These are phyloP conservation scores for Pelobates fuscus DNA, from an alignment of 2,113 vertebrate genomes.

Conservation along the genomic window DNA sequence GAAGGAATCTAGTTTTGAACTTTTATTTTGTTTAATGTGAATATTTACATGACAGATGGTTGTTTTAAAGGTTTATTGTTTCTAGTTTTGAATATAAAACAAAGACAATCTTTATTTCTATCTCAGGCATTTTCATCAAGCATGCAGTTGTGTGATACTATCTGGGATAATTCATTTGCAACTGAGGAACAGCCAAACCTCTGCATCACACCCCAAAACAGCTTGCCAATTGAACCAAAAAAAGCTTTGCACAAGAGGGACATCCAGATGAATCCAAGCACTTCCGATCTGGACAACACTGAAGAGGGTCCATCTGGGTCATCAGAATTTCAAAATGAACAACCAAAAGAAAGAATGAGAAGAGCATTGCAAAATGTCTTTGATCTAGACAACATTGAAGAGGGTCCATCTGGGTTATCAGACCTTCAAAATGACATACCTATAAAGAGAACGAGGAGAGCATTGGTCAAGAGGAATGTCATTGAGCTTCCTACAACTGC, in stretches of 20 bases:
- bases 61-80: too few relatives aligned
- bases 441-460: conserved; percentile 5
- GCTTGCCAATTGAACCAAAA: too few relatives aligned
- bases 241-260: too few relatives aligned
- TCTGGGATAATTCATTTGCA: conserved; percentile 27
- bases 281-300: background rate
- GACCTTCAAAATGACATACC: conserved; percentile 1
- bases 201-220: conserved; percentile 19
- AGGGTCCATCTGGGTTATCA: conserved; percentile 14
- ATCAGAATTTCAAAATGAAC: conserved; percentile 13
- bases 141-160: conserved; percentile 14
- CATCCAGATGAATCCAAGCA: background rate
- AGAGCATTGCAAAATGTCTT: background rate
- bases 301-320: conserved; percentile 14
- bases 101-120: too few relatives aligned
- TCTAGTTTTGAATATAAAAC: too few relatives aligned
- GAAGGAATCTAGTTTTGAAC: too few relatives aligned
- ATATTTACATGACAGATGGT: too few relatives aligned
- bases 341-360: background rate
- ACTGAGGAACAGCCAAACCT: background rate
- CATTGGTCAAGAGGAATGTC: background rate
- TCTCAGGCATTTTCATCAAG: conserved; percentile 25
- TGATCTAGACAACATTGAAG: conserved; percentile 7
- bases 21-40: too few relatives aligned
- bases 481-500: background rate